A percentile compares a stretch with the other conserved stretches of the same genome.
Conservation (phyloP, 2,113 vertebrate species). For the Salvator merianae region DNA sequence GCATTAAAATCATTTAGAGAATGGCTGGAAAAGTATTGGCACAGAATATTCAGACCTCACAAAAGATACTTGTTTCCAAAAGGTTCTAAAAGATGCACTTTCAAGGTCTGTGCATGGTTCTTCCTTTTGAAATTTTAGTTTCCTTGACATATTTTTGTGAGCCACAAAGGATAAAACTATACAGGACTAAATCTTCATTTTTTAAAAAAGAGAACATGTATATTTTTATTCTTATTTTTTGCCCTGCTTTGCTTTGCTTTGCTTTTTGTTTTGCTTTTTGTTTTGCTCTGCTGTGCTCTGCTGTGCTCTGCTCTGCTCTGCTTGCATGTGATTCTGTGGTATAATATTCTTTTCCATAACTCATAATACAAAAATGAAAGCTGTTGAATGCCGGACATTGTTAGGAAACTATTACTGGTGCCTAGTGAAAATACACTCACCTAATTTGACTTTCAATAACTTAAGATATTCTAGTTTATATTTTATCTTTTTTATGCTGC, state of each 20-base stretch:
- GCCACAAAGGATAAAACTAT: background rate
- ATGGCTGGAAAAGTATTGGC: conserved; percentile 30
- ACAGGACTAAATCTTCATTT: background rate
- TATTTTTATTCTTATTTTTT: background rate
- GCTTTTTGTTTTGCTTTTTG: no score
- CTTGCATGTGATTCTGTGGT: background rate
- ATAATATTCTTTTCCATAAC: background rate
- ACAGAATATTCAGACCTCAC: conserved; percentile 31
- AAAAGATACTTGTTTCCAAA: conserved; percentile 48
- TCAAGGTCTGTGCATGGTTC: conserved; percentile 17
- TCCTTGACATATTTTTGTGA: conserved; percentile 19
- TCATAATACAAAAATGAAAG: background rate
- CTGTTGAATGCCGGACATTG: background rate
- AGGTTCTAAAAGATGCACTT: conserved; percentile 32
- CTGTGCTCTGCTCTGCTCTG: no score
- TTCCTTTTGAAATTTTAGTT: conserved; percentile 32
- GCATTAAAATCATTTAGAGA: conserved; percentile 56
- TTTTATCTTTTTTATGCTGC: no score
- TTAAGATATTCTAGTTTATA: no score
- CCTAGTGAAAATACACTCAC: no score
- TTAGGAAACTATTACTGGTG: no score
- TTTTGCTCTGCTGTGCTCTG: no score
- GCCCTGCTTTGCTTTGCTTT: background rate
- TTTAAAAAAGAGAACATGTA: background rate
- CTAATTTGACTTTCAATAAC: no score